Conservation (phyloP, 1,140 invertebrate genomes). For the Episyrphus balteatus region DNA sequence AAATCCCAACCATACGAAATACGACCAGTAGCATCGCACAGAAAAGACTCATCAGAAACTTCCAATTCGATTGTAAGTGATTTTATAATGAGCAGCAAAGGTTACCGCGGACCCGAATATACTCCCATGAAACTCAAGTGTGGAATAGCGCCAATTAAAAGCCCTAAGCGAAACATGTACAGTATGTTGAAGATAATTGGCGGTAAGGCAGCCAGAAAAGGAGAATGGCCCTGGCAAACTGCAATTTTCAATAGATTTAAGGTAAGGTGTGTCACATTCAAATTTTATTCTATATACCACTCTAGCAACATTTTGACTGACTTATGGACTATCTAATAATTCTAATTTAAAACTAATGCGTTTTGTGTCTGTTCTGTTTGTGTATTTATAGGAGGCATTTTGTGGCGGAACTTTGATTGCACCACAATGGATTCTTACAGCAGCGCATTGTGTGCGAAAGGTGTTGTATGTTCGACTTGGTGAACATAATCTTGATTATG, state of each 20-base stretch:
- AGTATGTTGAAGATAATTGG: slow-evolving; percentile 72
- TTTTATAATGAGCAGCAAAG: slow-evolving; percentile 27
- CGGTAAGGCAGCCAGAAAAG: slow-evolving; percentile 59
- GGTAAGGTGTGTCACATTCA: slow-evolving; percentile 36
- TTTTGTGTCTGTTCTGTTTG: neutral
- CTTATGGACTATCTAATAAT: neutral
- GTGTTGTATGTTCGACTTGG: slow-evolving; percentile 70
- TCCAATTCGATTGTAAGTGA: slow-evolving; percentile 20
- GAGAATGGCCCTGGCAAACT: slow-evolving; percentile 90
- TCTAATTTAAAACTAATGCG: neutral
- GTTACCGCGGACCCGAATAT: slow-evolving; percentile 29
- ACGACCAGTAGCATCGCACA: slow-evolving; percentile 15
- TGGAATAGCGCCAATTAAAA: slow-evolving; percentile 25
- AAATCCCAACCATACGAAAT: slow-evolving; percentile 22
- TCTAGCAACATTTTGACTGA: neutral
- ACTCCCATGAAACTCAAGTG: slow-evolving; percentile 26
- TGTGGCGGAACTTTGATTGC: slow-evolving; percentile 85
- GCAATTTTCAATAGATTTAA: slow-evolving; percentile 73
- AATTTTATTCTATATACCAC: neutral
- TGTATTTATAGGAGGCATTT: slow-evolving; percentile 59
- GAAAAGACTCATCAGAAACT: slow-evolving; percentile 3
- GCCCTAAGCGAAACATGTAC: slow-evolving; percentile 32
- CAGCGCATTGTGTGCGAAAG: slow-evolving; percentile 76
- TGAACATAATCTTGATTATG: slow-evolving; percentile 61
- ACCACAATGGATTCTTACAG: slow-evolving; percentile 78